Evolutionary conservation across 2,888 invertebrate genomes (phyloP), one percentile per base, ranked within the genome.

Genomic region (Eupithecia centaureata): DNA sequence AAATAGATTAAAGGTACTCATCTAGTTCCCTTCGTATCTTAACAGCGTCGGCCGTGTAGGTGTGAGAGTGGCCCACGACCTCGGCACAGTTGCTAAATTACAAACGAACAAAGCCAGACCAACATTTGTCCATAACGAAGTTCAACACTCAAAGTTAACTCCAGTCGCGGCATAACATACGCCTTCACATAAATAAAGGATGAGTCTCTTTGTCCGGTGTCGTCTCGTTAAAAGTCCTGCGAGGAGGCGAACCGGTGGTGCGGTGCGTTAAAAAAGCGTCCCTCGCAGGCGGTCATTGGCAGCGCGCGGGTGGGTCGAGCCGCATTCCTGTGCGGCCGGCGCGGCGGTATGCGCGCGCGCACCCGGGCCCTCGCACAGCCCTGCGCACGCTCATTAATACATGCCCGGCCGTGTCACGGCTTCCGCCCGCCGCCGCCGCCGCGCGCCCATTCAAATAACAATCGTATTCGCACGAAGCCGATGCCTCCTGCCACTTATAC

Each of bases 251-350:
- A 86, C 82, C 87, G 83, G 81, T 86, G 86, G 82, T 83, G 77
- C 84, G 54, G 25, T 56, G 82, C 86, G 84, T 87, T 86, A 89
- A 91, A 91, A 91, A 90, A 90, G 79, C 85, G 89, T 89, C 90
- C 91, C 89, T 87, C 81, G 84, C 86, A 84, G 85, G 89, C 92
- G 92, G 92, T 92, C 92, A 91, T 91, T 92, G 92, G 91, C 92
- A 89, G 92, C 91, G 90, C 89, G 88, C 84, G 87, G 90, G 89
- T 56, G 54, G 28, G 52, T 85, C 88, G 88, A 86, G 82, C 91
- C 89, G 88, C 92, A 92, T 92, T 92, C 92, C 91, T 90, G 91
- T 90, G 88, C 88, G 77, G 89, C 88, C 89, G 85, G 79, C 74
- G 72, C 79, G 75, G 75, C 75, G 75, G 74, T 22, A 22, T 47